A percentile compares a stretch with the other conserved stretches of the same genome.
These are phyloP conservation scores for Cabera pusaria DNA, from an alignment of 2,888 invertebrate species.

Conservation along the genomic window DNA sequence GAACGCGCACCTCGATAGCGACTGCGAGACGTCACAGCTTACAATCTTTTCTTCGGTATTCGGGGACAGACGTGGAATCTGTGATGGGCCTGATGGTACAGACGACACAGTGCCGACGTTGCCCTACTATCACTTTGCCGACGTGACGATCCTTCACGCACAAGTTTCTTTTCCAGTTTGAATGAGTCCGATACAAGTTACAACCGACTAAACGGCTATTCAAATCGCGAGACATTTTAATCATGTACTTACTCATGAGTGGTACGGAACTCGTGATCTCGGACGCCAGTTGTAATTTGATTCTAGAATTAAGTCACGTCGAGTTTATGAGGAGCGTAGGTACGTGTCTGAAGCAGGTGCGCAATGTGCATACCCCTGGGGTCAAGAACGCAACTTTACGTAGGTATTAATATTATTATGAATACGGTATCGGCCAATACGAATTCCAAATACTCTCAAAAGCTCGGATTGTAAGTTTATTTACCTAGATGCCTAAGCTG, in stretches of 20 bases:
- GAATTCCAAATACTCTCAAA: too few relatives aligned
- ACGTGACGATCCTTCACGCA: conserved; percentile 28
- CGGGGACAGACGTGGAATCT: conserved; percentile 13
- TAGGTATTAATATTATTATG: conserved; percentile 6
- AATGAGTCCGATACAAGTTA: conserved; percentile 19
- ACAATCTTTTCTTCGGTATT: conserved; percentile 43
- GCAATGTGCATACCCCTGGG: conserved; percentile 37
- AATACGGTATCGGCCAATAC: conserved; percentile 7
- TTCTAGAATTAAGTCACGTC: conserved; percentile 48
- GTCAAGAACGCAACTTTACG: conserved; percentile 23
- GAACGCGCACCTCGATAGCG: conserved; percentile 47
- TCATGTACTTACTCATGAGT: neutral
- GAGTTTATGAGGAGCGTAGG: conserved; percentile 39
- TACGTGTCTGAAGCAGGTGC: conserved; percentile 46
- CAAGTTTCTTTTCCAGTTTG: conserved; percentile 14
- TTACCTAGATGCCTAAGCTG: too few relatives aligned
- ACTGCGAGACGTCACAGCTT: conserved; percentile 31
- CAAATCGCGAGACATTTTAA: conserved; percentile 4
- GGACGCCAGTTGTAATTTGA: conserved; percentile 40
- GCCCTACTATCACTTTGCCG: conserved; percentile 76
- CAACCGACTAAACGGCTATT: conserved; percentile 1
- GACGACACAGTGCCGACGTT: conserved; percentile 29
- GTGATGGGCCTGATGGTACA: conserved; percentile 14
- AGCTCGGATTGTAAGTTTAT: too few relatives aligned
- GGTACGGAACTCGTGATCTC: conserved; percentile 2